Base-by-base conservation (phyloP, 2,888 invertebrate species). In the Euproctis similis region DNA sequence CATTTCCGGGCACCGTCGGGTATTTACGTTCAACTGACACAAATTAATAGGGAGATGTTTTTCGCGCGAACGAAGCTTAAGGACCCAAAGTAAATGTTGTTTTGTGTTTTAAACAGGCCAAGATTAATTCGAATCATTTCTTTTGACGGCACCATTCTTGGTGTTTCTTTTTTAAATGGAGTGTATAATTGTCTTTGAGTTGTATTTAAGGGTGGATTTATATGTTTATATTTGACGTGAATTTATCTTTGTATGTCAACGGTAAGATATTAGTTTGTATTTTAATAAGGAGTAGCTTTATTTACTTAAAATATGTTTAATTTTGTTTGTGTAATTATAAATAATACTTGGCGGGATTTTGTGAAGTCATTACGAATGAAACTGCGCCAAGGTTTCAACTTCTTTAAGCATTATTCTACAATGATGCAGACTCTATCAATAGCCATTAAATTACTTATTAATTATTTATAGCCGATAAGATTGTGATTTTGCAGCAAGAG, bases 31-130 rank as follows among this genome's bases (percentile, higher is more conserved):
- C 12, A 20, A 43, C 47, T 51, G 59, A 61, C 60, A 50, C 51
- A 59, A 70, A 76, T 76, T 78, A 77, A 76, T 76, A 68, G 72
- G 60, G 57, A 59, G 50, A 46, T 46, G 49, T 48, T 48, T 50
- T 48, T 52, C 46, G 53, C 43, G 40, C 48, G 53, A 59, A 55
- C 52, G 53, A 54, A 50, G 47, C 55, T 53, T 44, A 43, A 51
- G 48, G 41, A 43, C 53, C 48, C 46, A 55, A 63, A n/a, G n/a
- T 66, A 65, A 61, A 36, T 40, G 49, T 59, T 66, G 64, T 71
- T 70, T 57, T 63, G 62, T 56, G 59, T 57, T 68, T 57, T 55
- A 65, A 63, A 62, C 56, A 65, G 61, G 58, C 55, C 51, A 43
- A 52, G 46, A 59, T 61, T 61, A 59, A 60, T 62, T 63, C 61